Evolutionary conservation across 1,140 invertebrate genomes (phyloP), one percentile per base, ranked within the genome.

Genomic region (Gryon sp.): DNA sequence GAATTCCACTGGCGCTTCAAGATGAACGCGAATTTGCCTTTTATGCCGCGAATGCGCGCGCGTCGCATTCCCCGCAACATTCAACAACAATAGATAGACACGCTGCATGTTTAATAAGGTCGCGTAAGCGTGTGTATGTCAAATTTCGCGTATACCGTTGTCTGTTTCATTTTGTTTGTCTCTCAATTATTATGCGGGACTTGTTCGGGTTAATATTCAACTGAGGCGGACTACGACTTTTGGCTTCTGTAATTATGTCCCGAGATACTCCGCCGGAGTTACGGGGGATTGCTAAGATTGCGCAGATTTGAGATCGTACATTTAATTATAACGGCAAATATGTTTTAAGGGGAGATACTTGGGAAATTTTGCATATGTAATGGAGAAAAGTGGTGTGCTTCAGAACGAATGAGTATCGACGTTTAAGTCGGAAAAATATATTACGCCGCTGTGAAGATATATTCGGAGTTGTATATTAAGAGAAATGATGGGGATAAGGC

Each of bases 111-210:
- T 70, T 70, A 70, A 60, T 60, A 70, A 70, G 66, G 66, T 60
- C 52, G 55, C 46, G 46, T 36, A 60, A 36, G 46, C 40, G 30
- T 50, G 32, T 50, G 46, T 55, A 70, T 62, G 53, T 70, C 66
- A 70, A 70, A 60, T 24, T 57, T 70, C 66, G 66, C 30, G 40
- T 19, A 45, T 40, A n/a, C 45, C 18, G 22, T 22, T 63, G 57
- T 55, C 40, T 70, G 38, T 53, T 62, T 50, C 46, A 41, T 60
- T 72, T 72, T 70, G 65, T 70, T 70, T 70, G 65, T 52, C 68
- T 48, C 57, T 55, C 57, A 72, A 72, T 72, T 72, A 72, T 72
- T 45, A 60, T 46, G 55, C 57, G 32, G 32, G 20, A 55, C 34
- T 62, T 36, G 22, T 20, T 4, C 46, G 45, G 40, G 46, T 70